These are phyloP conservation scores for Climacteris rufus DNA, from an alignment of 2,113 vertebrate species.

Conservation along the genomic window DNA sequence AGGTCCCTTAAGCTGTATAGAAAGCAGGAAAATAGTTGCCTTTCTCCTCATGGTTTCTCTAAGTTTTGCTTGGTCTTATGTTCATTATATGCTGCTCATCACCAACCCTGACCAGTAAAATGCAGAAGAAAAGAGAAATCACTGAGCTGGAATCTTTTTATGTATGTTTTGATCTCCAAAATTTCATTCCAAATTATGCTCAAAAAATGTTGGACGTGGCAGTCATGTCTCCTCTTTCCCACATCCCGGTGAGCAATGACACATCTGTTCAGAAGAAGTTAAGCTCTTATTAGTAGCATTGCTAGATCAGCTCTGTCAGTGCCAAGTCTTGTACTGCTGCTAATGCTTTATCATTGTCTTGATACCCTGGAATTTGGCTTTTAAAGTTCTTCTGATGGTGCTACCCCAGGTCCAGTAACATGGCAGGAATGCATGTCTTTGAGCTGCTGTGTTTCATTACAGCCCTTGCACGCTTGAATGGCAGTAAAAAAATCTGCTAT, in stretches of 20 bases:
- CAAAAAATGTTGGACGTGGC: rapidly evolving
- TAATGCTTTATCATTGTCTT: background rate
- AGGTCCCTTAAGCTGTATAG: background rate
- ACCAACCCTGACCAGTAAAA: background rate
- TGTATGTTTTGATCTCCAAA: background rate
- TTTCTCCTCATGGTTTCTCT: background rate
- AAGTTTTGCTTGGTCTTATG: background rate
- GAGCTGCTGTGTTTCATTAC: background rate
- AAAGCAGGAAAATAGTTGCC: background rate
- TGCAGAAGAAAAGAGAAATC: background rate
- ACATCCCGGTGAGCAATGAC: background rate
- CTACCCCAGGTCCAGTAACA: background rate
- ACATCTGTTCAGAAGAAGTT: background rate
- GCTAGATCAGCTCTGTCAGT: background rate
- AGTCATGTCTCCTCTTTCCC: background rate
- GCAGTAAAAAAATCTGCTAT: background rate
- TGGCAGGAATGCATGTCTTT: background rate
- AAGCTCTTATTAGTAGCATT: background rate
- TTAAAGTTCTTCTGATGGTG: background rate
- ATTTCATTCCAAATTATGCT: background rate
- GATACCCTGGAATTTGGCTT: background rate
- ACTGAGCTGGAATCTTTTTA: background rate
- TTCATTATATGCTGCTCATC: background rate
- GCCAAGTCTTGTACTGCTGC: background rate
- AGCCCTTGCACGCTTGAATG: background rate